Evolutionary conservation across 2,113 vertebrate species (phyloP).

Genomic region (Phrynosoma platyrhinos): DNA sequence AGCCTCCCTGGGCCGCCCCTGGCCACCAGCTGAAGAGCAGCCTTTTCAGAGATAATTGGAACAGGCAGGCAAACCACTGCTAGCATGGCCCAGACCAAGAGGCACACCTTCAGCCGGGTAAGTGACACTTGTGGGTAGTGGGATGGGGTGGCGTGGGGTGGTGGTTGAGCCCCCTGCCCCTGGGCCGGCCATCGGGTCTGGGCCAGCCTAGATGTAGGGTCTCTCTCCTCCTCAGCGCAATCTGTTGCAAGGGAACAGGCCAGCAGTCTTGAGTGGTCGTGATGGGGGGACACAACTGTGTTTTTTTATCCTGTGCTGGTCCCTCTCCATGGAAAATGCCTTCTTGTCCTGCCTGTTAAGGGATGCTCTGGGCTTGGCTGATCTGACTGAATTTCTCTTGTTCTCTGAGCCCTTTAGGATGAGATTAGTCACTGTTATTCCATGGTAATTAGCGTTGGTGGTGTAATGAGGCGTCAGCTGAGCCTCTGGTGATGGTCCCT

Average conservation of each 20-base stretch:
- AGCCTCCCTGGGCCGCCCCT: neutral
- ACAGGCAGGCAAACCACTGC: neutral
- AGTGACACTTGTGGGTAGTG: slow-evolving; percentile 68
- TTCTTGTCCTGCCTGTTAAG: neutral
- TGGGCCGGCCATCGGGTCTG: neutral
- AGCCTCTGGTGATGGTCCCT: neutral
- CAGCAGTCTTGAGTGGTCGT: fast-evolving
- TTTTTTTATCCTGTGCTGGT: neutral
- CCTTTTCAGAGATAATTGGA: neutral
- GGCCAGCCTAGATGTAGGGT: no score
- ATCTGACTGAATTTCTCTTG: neutral
- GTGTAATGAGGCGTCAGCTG: slow-evolving; percentile 1
- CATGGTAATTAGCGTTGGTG: neutral
- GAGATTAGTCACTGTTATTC: neutral
- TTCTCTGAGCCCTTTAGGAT: neutral
- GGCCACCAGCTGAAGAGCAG: slow-evolving; percentile 28
- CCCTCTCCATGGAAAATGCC: neutral
- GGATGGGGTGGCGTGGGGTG: no score
- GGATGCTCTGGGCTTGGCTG: neutral
- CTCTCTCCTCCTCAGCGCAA: neutral
- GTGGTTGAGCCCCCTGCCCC: no score
- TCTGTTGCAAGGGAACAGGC: slow-evolving; percentile 6
- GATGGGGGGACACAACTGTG: no score
- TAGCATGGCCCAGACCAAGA: slow-evolving; percentile 91
- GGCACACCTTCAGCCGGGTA: slow-evolving; percentile 88